Conservation (phyloP, 2,888 invertebrate species). For the Stramonita haemastoma region DNA sequence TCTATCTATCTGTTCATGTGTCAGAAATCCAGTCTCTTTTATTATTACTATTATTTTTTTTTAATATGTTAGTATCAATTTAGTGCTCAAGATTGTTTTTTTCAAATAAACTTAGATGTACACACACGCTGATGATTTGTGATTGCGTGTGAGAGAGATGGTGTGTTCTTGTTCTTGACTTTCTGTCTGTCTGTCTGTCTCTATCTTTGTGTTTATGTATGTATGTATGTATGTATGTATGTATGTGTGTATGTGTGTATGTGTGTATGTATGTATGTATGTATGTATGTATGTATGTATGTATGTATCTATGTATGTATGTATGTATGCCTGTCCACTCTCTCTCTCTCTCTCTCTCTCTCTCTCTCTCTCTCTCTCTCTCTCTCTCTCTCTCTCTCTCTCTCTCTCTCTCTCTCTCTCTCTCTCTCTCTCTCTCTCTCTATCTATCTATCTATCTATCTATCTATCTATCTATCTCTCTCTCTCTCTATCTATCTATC, state of each 20-base stretch:
- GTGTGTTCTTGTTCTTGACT: not conserved
- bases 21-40: not conserved
- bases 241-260: not conserved
- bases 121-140: conserved; percentile 22
- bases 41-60: not conserved
- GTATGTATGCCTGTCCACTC: too few species aligned
- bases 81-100: not conserved
- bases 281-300: not conserved
- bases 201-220: not conserved
- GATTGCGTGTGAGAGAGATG: not conserved
- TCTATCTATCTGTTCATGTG: not conserved
- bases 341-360: too few species aligned
- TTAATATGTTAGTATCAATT: not conserved
- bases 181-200: not conserved
- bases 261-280: conserved; percentile 13
- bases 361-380: too few species aligned
- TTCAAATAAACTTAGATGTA: conserved; percentile 41
- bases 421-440: too few species aligned
- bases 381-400: too few species aligned
- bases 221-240: not conserved
- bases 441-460: too few species aligned
- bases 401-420: too few species aligned
- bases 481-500: too few species aligned
- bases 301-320: too few species aligned
- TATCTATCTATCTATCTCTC: too few species aligned